Conservation (phyloP, 2,113 vertebrate species). For the Carettochelys insculpta region DNA sequence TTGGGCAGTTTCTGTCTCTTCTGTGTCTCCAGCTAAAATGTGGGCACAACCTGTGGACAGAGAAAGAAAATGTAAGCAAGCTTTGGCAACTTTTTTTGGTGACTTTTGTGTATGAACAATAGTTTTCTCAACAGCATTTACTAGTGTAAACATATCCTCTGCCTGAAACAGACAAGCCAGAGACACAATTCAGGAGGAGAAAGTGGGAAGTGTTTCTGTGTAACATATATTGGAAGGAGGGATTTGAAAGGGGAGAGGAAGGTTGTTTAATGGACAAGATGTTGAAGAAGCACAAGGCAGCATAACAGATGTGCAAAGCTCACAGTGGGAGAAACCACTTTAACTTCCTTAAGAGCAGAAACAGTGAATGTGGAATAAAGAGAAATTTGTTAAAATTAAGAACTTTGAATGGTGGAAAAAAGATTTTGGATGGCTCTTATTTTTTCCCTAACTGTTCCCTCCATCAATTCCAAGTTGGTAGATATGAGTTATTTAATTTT, state of each 20-base stretch:
- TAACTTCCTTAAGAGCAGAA: conserved; percentile 48
- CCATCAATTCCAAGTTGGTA: conserved; percentile 25
- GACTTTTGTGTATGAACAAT: too few species aligned
- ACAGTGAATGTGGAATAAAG: conserved; percentile 33
- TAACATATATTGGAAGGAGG: neutral
- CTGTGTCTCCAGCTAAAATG: too few species aligned
- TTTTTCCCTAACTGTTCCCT: conserved; percentile 54
- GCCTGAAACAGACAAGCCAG: neutral
- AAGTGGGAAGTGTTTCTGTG: neutral
- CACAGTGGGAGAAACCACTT: conserved; percentile 14
- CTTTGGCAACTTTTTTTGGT: too few species aligned
- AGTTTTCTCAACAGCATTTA: too few species aligned
- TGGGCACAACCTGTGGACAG: too few species aligned
- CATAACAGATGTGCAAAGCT: conserved; percentile 43
- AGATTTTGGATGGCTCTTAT: conserved; percentile 36
- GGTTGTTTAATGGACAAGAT: conserved; percentile 15
- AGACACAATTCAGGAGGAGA: conserved; percentile 21
- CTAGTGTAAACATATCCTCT: too few species aligned
- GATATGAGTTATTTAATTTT: conserved; percentile 14
- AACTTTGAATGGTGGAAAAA: neutral
- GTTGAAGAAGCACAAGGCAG: conserved; percentile 42
- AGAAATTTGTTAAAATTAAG: conserved; percentile 22
- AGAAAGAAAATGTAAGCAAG: too few species aligned
- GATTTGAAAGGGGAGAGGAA: conserved; percentile 4
- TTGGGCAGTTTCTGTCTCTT: too few species aligned